These are phyloP conservation scores for Melanotus villosus DNA, from an alignment of 2,888 invertebrate genomes.

Conservation along the genomic window DNA sequence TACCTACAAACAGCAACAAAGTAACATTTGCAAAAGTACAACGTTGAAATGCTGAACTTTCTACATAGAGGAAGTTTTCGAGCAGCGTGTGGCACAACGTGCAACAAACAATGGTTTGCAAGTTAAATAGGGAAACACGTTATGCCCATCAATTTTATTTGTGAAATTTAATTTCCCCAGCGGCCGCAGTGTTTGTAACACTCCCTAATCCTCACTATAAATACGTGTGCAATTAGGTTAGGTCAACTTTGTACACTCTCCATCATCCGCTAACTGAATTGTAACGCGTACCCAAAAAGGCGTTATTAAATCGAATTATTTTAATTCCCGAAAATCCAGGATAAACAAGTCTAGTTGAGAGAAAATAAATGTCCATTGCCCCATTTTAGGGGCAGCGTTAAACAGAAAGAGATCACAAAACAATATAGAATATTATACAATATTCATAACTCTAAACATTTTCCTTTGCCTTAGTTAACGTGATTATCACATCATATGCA, in stretches of 20 bases:
- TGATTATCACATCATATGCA: too few relatives aligned
- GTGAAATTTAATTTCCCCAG: constrained; percentile 52
- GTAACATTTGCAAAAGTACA: background rate
- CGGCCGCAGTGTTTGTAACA: constrained; percentile 44
- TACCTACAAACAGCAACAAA: constrained; percentile 4
- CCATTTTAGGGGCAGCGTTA: too few relatives aligned
- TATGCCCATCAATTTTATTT: constrained; percentile 53
- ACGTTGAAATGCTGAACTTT: background rate
- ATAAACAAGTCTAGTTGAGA: background rate
- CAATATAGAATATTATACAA: too few relatives aligned
- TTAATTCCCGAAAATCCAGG: background rate
- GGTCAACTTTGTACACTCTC: constrained; percentile 45
- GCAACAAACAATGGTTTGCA: constrained; percentile 39
- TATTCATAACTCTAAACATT: background rate
- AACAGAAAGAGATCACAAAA: too few relatives aligned
- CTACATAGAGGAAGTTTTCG: constrained; percentile 14
- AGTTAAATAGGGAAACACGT: constrained; percentile 48
- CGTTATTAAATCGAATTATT: constrained; percentile 26
- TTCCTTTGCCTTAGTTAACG: too few relatives aligned
- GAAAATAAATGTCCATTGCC: background rate
- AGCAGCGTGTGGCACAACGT: constrained; percentile 24
- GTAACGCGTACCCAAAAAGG: constrained; percentile 30
- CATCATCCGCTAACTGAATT: constrained; percentile 32
- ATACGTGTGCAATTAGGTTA: constrained; percentile 50
- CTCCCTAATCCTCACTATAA: constrained; percentile 49